A percentile compares a stretch with the other conserved stretches of the same genome.
Evolutionary conservation across 2,113 vertebrate genomes (phyloP).

Genomic region (Peromyscus californicus): DNA sequence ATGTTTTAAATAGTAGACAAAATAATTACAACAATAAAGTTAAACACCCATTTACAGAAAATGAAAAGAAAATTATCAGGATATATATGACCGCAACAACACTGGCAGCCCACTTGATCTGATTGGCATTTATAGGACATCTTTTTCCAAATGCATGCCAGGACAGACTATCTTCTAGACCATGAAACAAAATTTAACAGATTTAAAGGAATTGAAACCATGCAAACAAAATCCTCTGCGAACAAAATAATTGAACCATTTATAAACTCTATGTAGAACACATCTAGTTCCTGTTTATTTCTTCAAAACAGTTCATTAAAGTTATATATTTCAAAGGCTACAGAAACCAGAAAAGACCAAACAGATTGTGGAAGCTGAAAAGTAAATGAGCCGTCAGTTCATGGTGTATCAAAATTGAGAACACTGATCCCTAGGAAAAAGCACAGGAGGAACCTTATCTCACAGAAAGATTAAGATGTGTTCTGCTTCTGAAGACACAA

Average conservation of each 20-base stretch:
- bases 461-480: conserved; percentile 14
- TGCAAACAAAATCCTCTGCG: background rate
- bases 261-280: background rate
- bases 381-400: conserved; percentile 15
- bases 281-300: background rate
- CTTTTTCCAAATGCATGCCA: background rate
- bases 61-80: conserved; percentile 1
- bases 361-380: background rate
- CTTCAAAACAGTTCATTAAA: conserved; percentile 1
- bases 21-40: conserved; percentile 24
- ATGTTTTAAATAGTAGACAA: background rate
- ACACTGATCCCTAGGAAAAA: background rate
- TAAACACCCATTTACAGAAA: background rate
- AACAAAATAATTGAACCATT: conserved; percentile 40
- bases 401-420: background rate
- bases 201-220: conserved; percentile 44
- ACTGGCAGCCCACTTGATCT: background rate
- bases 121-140: background rate
- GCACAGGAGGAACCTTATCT: conserved; percentile 2
- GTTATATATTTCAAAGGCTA: background rate
- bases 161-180: background rate
- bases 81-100: background rate
- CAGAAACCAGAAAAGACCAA: conserved; percentile 13
- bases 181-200: background rate
- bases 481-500: background rate